Conservation (phyloP, 1,140 invertebrate species). For the Paraescarpia echinospica region DNA sequence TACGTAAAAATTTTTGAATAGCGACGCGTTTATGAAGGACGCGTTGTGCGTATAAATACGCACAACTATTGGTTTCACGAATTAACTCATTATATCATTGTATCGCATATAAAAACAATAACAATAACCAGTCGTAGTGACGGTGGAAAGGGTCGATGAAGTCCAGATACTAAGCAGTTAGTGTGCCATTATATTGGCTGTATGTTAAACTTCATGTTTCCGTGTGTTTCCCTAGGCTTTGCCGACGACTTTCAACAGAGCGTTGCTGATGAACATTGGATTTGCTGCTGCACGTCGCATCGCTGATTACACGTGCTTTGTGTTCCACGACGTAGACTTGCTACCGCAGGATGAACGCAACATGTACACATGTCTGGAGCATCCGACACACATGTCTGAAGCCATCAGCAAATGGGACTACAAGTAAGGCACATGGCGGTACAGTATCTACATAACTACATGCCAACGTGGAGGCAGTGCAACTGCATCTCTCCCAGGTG, state of each 20-base stretch:
- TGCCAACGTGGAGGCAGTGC: neutral
- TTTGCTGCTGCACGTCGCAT: conserved; percentile 24
- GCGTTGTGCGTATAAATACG: too few relatives aligned
- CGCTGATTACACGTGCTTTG: conserved; percentile 31
- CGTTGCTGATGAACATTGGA: conserved; percentile 28
- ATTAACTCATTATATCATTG: too few relatives aligned
- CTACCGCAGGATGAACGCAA: conserved; percentile 37
- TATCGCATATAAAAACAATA: too few relatives aligned
- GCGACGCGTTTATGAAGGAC: too few relatives aligned
- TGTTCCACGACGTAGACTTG: conserved; percentile 40
- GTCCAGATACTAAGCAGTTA: neutral
- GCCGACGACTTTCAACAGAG: conserved; percentile 29
- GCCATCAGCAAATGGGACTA: neutral
- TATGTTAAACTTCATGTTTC: neutral
- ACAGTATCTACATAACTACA: neutral
- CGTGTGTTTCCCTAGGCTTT: neutral
- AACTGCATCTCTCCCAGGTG: neutral
- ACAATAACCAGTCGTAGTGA: neutral
- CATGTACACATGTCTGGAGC: conserved; percentile 56
- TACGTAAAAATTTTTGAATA: too few relatives aligned
- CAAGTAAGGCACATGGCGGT: neutral
- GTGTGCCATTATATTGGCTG: neutral
- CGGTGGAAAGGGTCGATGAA: neutral
- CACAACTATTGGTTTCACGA: too few relatives aligned
- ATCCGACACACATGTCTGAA: neutral